phyloP scores from a whole-genome alignment of 2,888 invertebrate genomes.

The Drosophila algonquin region DNA sequence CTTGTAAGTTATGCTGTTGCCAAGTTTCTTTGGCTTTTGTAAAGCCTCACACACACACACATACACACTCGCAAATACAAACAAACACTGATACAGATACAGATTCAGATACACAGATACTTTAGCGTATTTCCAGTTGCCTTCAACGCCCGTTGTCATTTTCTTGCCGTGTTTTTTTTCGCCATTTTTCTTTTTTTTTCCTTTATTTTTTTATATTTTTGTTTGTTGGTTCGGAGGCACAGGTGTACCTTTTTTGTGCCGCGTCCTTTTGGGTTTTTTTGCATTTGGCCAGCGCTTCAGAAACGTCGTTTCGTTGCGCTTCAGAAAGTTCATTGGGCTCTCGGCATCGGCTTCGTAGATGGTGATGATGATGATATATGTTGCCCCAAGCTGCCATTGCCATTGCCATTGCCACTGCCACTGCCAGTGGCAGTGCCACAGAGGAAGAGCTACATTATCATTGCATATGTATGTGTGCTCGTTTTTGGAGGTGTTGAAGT shows the following conservation, averaged over 20 bases:
- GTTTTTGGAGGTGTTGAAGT: conserved; percentile 66
- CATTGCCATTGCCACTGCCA: conserved; percentile 5
- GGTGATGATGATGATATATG: conserved; percentile 18
- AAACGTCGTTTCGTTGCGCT: conserved; percentile 76
- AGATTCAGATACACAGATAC: conserved; percentile 5
- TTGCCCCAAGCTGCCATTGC: conserved; percentile 35
- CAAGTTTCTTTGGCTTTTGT: conserved; percentile 64
- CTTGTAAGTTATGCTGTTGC: conserved; percentile 73
- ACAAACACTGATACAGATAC: conserved; percentile 18
- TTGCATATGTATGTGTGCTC: conserved; percentile 16
- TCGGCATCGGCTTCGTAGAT: background rate
- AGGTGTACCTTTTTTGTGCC: conserved; percentile 72
- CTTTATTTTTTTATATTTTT: conserved; percentile 51
- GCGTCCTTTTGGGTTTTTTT: conserved; percentile 72
- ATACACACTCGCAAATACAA: conserved; percentile 31
- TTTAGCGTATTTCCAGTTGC: conserved; percentile 64
- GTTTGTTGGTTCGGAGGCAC: conserved; percentile 68
- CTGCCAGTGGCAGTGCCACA: background rate
- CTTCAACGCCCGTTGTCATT: conserved; percentile 65
- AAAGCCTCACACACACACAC: conserved; percentile 40
- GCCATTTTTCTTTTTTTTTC: conserved; percentile 59
- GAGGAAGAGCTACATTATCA: background rate
- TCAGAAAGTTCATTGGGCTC: conserved; percentile 78
- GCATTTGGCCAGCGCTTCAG: conserved; percentile 57
- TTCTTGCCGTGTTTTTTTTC: conserved; percentile 71